Conservation (phyloP, 2,113 vertebrate species). For the Chloropsis cyanopogon region DNA sequence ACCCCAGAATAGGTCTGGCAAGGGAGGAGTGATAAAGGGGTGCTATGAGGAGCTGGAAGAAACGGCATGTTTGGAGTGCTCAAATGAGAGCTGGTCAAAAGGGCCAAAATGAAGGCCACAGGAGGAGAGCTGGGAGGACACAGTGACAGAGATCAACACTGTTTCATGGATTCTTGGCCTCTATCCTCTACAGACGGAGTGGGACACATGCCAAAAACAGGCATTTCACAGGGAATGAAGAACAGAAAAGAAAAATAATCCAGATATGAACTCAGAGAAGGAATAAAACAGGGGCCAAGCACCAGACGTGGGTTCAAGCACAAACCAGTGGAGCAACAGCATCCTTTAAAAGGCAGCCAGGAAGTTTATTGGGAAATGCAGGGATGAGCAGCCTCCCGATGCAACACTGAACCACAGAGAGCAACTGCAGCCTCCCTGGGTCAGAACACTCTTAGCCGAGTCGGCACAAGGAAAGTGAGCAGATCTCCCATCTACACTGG, state of each 20-base stretch:
- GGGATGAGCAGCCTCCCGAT: not conserved
- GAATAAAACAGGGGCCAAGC: not conserved
- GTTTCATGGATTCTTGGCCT: conserved; percentile 4
- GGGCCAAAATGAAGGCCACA: not conserved
- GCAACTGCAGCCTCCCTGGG: not conserved
- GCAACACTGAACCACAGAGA: not conserved
- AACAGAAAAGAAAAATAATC: not conserved
- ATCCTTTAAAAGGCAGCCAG: not conserved
- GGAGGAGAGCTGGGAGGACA: conserved; percentile 1
- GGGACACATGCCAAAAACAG: conserved; percentile 33
- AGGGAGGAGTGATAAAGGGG: not conserved
- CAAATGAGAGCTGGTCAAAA: not conserved
- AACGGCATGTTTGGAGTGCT: not conserved
- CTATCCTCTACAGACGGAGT: not conserved
- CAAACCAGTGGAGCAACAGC: not conserved
- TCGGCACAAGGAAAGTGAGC: not conserved
- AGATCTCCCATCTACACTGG: not conserved
- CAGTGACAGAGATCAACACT: not conserved
- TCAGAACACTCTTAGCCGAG: not conserved
- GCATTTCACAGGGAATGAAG: not conserved
- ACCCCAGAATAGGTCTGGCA: not conserved
- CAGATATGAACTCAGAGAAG: not conserved
- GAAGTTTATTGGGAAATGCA: not conserved
- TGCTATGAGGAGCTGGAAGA: not conserved
- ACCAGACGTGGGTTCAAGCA: not conserved